Evolutionary conservation across 2,113 vertebrate species (phyloP), one percentile per base, ranked within the genome.

Genomic region (Engystomops pustulosus): DNA sequence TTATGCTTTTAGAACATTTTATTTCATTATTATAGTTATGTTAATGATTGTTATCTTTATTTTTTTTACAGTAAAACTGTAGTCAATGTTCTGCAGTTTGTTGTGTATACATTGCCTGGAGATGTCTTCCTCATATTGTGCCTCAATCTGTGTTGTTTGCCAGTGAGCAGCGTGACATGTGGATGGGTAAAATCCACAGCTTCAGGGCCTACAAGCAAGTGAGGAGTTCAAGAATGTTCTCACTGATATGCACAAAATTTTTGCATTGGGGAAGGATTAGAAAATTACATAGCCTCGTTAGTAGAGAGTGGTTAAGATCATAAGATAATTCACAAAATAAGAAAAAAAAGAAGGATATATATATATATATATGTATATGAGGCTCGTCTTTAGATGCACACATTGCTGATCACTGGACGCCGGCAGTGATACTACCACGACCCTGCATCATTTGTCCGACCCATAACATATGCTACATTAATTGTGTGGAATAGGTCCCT

Each of bases 161-260:
- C 23, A 49, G 44, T 10, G 25, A 45, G 25, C 41, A 74, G 41
- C 70, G 17, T 74, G 70, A 74, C 70, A 74, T 74, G 70, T 74
- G 70, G 70, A n/a, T 67, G 62, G 41, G 70, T 74, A 25, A 74
- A 74, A 74, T 74, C 70, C 23, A 74, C 44, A 18, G 70, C 70
- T 74, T 25, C 25, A 49, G 44, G 70, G 70, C 44, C 70, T 3
- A 15, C 12, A 25, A 74, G 44, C 70, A 74, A 49, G 41, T 74
- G 44, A 47, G 41, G 70, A 74, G 41, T 74, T 8, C 17, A 4
- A 74, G 70, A 30, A 23, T 18, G 17, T 45, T 74, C 25, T 47
- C 25, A 45, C 8, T 27, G 49, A 9, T 74, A 23, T 74, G 44
- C 15, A 30, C 41, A 27, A 18, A 17, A 25, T 41, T 15, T 70